Evolutionary conservation across 2,888 invertebrate species (phyloP).

Genomic region (Prionchulus punctatus): DNA sequence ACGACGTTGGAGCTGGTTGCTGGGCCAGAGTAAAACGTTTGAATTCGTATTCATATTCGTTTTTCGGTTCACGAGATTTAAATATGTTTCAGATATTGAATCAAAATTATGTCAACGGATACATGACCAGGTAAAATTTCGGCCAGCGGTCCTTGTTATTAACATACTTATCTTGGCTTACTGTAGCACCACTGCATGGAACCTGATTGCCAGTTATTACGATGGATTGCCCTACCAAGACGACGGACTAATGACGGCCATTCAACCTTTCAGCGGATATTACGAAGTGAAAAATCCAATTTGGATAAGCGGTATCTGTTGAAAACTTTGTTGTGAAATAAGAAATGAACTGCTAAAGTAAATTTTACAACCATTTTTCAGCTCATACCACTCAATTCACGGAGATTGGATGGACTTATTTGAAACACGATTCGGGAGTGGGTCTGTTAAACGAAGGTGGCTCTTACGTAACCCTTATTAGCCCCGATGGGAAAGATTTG

Average conservation of each 20-base stretch:
- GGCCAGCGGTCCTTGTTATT: too few relatives aligned
- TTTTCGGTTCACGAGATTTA: too few relatives aligned
- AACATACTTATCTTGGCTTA: too few relatives aligned
- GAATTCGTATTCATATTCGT: too few relatives aligned
- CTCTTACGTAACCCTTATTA: conserved; percentile 31
- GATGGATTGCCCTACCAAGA: conserved; percentile 27
- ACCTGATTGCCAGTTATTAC: conserved; percentile 35
- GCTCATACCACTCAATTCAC: conserved; percentile 36
- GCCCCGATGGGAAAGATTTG: conserved; percentile 27
- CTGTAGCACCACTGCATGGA: conserved; percentile 35
- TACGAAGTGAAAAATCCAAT: conserved; percentile 32
- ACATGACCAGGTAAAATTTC: conserved; percentile 27
- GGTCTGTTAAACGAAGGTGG: conserved; percentile 31
- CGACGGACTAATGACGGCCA: conserved; percentile 35
- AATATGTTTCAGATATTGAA: conserved; percentile 28
- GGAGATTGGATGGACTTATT: conserved; percentile 31
- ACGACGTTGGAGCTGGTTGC: conserved; percentile 33
- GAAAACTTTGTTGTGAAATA: too few relatives aligned
- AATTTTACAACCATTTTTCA: too few relatives aligned
- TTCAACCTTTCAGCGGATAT: conserved; percentile 34
- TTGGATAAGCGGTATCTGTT: conserved; percentile 33
- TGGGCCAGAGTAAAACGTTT: conserved; percentile 32
- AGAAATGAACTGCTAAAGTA: too few relatives aligned
- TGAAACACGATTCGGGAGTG: conserved; percentile 29
- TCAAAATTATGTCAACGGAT: conserved; percentile 36